Base-by-base conservation (phyloP, 2,888 invertebrate species). In the Aphidius colemani region DNA sequence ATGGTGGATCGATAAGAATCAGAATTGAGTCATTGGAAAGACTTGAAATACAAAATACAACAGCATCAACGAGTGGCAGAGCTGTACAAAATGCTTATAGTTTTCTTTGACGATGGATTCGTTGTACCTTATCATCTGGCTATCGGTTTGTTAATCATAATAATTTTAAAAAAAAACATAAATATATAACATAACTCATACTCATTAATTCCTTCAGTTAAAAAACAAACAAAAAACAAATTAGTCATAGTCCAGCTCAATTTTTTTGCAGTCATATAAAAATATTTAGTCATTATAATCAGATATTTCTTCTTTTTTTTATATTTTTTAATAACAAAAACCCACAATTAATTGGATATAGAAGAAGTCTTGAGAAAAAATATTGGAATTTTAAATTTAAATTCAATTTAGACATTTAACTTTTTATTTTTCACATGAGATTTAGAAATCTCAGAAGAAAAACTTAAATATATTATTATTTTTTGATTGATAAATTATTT, bases 1-100 rank as follows among this genome's bases (percentile, higher is more conserved):
- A 90, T 79, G 91, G 91, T 70, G 94, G 93, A 69, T 92, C 94
- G 70, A 92, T 95, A 68, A 86, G 94, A 67, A 90, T 91, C 74
- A 88, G 92, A 65, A 88, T 90, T 43, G 91, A 91, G 39, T 91
- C 92, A 51, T 84, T 94, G 70, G 94, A 93, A 76, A 88, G 89
- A 61, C 79, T 90, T 64, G 85, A 88, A 69, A 83, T 87, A 78
- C 69, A 69, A 44, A 75, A 71, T 62, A 74, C 72, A 65, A 70
- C 78, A 43, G 73, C 77, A 55, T 79, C 77, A 18, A 74, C 79
- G 39, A 81, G 81, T 60, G 80, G 83, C 61, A 81, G 88, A 70
- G 88, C 88, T 43, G 84, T 88, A 48, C 88, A 88, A 72, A 89
- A 89, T 75, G 86, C 87, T 43, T 89, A 89, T 78, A 88, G 87